phyloP scores from a whole-genome alignment of 2,888 invertebrate species.

The Lithophane leautieri region DNA sequence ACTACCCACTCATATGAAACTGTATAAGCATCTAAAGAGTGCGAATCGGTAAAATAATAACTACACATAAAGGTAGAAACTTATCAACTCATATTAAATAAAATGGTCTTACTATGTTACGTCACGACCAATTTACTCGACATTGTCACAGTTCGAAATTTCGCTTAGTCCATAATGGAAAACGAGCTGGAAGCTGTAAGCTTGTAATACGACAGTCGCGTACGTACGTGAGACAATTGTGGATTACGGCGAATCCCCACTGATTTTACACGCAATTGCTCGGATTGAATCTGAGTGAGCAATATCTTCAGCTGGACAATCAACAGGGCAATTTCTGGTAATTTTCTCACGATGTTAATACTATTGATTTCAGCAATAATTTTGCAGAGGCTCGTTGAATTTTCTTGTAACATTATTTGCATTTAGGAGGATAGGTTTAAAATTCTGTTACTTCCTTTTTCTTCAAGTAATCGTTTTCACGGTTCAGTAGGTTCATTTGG shows the following conservation, averaged over 20 bases:
- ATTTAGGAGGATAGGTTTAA: neutral
- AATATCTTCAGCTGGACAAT: slow-evolving; percentile 50
- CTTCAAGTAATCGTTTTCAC: neutral
- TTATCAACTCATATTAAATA: neutral
- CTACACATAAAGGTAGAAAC: neutral
- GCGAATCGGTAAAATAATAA: neutral
- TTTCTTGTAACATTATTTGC: neutral
- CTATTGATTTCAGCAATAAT: neutral
- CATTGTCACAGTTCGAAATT: slow-evolving; percentile 43
- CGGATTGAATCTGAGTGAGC: slow-evolving; percentile 59
- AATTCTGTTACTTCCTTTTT: neutral
- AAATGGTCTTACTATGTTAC: neutral
- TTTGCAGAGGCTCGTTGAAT: neutral
- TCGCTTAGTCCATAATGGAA: slow-evolving; percentile 49
- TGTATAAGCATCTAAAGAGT: neutral
- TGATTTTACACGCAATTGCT: slow-evolving; percentile 63
- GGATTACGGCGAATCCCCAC: slow-evolving; percentile 44
- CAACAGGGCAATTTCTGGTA: slow-evolving; percentile 47
- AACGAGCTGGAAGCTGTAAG: slow-evolving; percentile 61
- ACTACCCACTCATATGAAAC: neutral
- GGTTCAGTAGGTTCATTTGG: neutral
- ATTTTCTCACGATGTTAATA: slow-evolving; percentile 34
- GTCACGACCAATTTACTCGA: slow-evolving; percentile 28
- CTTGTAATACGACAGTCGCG: slow-evolving; percentile 50
- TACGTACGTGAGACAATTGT: slow-evolving; percentile 57